Evolutionary conservation across 2,113 vertebrate genomes (phyloP).

Genomic region (Donacobius atricapilla): DNA sequence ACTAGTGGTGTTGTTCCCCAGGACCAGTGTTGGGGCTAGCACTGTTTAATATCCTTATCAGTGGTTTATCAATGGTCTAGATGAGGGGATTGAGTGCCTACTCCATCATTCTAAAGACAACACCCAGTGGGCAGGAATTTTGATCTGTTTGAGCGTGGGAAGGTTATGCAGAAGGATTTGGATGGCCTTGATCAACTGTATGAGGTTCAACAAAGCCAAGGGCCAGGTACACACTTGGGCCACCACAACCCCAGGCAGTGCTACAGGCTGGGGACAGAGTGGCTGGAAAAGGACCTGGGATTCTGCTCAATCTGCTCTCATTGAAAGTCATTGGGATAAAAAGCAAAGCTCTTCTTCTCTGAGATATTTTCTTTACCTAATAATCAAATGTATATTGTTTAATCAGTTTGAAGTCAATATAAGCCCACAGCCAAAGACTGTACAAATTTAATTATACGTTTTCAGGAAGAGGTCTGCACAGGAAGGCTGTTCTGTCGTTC

Average conservation of each 20-base stretch:
- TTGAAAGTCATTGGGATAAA: not conserved
- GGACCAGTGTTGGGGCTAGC: rapidly evolving
- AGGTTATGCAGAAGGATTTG: not conserved
- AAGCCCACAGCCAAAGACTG: not conserved
- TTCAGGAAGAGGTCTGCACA: not conserved
- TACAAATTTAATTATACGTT: not conserved
- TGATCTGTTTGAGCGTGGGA: not conserved
- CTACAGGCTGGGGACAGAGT: not conserved
- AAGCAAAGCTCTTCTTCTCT: not conserved
- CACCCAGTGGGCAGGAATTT: not conserved
- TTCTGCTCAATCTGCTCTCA: not conserved
- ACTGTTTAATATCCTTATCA: not conserved
- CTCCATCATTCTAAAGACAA: not conserved
- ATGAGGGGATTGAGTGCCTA: rapidly evolving
- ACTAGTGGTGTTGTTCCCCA: not conserved
- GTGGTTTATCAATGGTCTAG: not conserved
- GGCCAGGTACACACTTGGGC: not conserved
- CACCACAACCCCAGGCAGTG: too few species aligned
- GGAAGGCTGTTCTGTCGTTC: not conserved
- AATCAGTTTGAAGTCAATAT: not conserved
- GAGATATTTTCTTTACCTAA: not conserved
- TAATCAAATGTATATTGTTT: not conserved
- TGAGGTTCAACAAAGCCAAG: not conserved
- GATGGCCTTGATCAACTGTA: rapidly evolving
- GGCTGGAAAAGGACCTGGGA: not conserved